Percentiles rank a stretch among this genome's conserved stretches.
Evolutionary conservation across 37 sponge, comb jelly and placozoan genomes (phyloP).

Genomic region (Cliona cf. orientalis): DNA sequence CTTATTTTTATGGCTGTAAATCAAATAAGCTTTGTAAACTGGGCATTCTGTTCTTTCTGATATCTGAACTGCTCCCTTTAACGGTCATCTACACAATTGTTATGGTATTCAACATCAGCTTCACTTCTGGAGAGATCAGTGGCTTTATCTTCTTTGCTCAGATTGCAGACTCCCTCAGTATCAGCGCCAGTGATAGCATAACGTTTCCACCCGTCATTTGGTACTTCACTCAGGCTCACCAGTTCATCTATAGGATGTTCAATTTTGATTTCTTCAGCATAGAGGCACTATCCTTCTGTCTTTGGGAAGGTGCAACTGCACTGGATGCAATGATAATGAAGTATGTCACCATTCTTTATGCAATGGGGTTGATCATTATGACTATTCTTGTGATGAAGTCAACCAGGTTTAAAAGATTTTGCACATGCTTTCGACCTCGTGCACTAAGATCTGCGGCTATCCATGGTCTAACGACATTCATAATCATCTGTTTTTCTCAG

Average conservation of each 20-base stretch:
- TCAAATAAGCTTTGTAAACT: slow-evolving; percentile 9
- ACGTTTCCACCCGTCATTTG: neutral
- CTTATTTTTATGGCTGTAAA: slow-evolving; percentile 8
- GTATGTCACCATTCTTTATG: slow-evolving; percentile 46
- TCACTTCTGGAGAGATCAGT: slow-evolving; percentile 39
- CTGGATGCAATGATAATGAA: slow-evolving; percentile 43
- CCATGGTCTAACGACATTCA: slow-evolving; percentile 40
- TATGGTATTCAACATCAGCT: slow-evolving; percentile 28
- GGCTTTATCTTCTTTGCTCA: slow-evolving; percentile 50
- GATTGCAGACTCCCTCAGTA: slow-evolving; percentile 2
- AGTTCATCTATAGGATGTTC: slow-evolving; percentile 33
- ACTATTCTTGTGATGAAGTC: neutral
- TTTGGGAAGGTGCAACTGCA: slow-evolving; percentile 44
- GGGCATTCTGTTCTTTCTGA: slow-evolving; percentile 32
- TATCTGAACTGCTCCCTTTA: slow-evolving; percentile 45
- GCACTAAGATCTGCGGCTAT: neutral
- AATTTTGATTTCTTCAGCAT: slow-evolving; percentile 53
- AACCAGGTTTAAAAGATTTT: neutral
- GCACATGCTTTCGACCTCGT: neutral
- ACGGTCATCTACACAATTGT: slow-evolving; percentile 27
- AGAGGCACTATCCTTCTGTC: slow-evolving; percentile 39
- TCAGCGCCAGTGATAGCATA: slow-evolving; percentile 20
- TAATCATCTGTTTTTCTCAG: slow-evolving; percentile 50
- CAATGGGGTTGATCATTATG: slow-evolving; percentile 8
- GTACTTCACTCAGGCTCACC: neutral